Evolutionary conservation across 2,797 vertebrate genomes (phyloP).

Genomic region (Sebastes diploproa): DNA sequence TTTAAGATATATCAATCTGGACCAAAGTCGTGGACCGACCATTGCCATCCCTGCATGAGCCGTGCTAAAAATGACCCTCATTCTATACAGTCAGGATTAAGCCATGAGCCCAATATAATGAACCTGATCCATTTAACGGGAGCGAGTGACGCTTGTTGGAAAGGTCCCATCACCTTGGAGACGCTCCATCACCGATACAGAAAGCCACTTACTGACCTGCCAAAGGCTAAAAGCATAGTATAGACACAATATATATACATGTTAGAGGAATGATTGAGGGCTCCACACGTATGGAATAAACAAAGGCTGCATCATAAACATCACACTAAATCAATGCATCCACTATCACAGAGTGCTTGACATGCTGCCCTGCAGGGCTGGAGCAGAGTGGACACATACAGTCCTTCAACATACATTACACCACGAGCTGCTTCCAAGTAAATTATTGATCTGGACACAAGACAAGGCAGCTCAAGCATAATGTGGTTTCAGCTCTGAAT

Average conservation of each 20-base stretch:
- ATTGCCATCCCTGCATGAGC: neutral
- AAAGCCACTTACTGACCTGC: neutral
- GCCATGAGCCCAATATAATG: conserved; percentile 18
- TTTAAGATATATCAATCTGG: neutral
- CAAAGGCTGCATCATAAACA: conserved; percentile 17
- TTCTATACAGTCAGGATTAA: conserved; percentile 2
- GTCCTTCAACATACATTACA: conserved; percentile 43
- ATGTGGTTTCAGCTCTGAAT: conserved; percentile 32
- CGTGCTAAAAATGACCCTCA: neutral
- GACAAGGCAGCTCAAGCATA: conserved; percentile 16
- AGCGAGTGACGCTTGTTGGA: conserved; percentile 9
- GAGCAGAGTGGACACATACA: conserved; percentile 4
- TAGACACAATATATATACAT: neutral
- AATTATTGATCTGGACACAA: conserved; percentile 47
- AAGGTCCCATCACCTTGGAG: conserved; percentile 36
- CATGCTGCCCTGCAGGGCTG: neutral
- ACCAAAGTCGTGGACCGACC: neutral
- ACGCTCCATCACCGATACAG: conserved; percentile 11
- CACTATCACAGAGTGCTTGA: conserved; percentile 11
- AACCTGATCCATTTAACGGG: conserved; percentile 47
- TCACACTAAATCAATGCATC: conserved; percentile 21
- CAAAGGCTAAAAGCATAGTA: neutral
- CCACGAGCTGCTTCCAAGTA: conserved; percentile 19
- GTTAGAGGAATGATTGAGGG: conserved; percentile 1
- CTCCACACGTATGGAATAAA: neutral